phyloP scores from a whole-genome alignment of 2,888 invertebrate genomes.

The Parapristionchus giblindavisi region DNA sequence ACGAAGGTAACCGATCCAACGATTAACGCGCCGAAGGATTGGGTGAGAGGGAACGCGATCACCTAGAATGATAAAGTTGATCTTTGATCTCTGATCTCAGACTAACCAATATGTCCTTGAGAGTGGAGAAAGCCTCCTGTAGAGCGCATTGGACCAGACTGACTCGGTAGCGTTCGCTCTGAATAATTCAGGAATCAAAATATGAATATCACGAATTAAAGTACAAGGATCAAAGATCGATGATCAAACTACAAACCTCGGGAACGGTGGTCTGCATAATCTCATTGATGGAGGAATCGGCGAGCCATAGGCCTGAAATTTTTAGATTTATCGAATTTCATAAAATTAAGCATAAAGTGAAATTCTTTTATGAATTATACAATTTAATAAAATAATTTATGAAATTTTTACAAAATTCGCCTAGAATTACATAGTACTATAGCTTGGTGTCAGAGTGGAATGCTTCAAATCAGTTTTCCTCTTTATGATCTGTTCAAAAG shows the following conservation, averaged over 20 bases:
- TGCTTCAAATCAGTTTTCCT: no score
- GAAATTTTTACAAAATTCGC: no score
- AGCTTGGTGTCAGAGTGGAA: no score
- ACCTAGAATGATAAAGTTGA: conserved; percentile 39
- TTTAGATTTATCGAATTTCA: not conserved
- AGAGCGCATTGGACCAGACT: conserved; percentile 56
- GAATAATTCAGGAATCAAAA: not conserved
- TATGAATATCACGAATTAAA: no score
- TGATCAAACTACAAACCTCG: conserved; percentile 41
- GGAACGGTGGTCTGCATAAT: conserved; percentile 62
- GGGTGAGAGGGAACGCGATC: conserved; percentile 49
- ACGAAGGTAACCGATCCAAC: conserved; percentile 51
- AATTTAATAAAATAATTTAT: no score
- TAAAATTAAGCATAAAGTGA: not conserved
- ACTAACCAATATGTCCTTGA: conserved; percentile 55
- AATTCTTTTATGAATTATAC: no score
- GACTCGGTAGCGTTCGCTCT: conserved; percentile 49
- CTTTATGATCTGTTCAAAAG: no score
- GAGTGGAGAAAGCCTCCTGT: conserved; percentile 58
- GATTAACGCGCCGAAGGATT: conserved; percentile 51
- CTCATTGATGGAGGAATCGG: conserved; percentile 62
- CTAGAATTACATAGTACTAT: no score
- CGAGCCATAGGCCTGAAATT: conserved; percentile 60
- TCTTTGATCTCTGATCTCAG: not conserved
- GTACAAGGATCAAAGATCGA: no score